Evolutionary conservation across 92 coral and sea anemone genomes (phyloP), one percentile per base, ranked within the genome.

Genomic region (Heliopora coerulea): DNA sequence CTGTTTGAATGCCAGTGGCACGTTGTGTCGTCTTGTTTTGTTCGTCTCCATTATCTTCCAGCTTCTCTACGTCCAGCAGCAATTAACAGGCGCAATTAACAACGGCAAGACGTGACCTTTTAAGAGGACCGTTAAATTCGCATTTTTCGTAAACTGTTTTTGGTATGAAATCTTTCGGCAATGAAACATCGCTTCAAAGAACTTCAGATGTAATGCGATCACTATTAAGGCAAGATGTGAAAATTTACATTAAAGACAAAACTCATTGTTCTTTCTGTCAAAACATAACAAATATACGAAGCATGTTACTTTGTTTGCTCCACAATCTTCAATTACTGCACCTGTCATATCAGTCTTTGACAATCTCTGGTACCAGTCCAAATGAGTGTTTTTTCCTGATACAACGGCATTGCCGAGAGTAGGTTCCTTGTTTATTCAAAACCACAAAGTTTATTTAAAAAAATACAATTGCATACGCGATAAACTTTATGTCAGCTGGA

Each of bases 231-330:
- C 74, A 67, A 46, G 59, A 67, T 48, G 74, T 39, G 49, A 14
- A 50, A 39, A 0, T 44, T 42, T 66, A 25, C 3, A 6, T 46
- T 46, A 7, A 46, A 49, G 74, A 67, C 74, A 67, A 67, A 46
- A 46, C 10, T 58, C 54, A 21, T 67, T 54, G 74, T 67, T 34
- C 54, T 67, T 67, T 67, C 37, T 46, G 17, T 27, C 26, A 0
- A 49, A 67, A 67, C 74, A 67, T n/a, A n/a, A n/a, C n/a, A n/a
- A n/a, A 67, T 10, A 67, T 44, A 49, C 74, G 23, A 67, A 67
- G 48, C 74, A 67, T 67, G 41, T 67, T n/a, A n/a, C n/a, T n/a
- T n/a, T n/a, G n/a, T n/a, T 67, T 54, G 56, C 74, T 28, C 14
- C 54, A 67, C 37, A 29, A 49, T 44, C 52, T 48, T 56, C 37